Base-by-base conservation (phyloP, 2,888 invertebrate genomes). In the Lasioglossum zephyrum region DNA sequence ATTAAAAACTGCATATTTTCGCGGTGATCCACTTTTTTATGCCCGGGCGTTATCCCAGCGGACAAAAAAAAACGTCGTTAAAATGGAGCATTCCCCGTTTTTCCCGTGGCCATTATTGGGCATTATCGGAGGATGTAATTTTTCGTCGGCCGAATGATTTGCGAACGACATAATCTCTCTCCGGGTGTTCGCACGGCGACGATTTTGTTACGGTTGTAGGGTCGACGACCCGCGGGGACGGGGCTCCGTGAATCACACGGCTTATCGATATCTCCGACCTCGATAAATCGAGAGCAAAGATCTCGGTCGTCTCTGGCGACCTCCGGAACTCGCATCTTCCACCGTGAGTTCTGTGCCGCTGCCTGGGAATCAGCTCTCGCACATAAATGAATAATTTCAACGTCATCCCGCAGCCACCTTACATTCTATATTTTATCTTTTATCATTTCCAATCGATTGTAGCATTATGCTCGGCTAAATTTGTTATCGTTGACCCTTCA, bases 241-340 rank as follows among this genome's bases (percentile, higher is more conserved):
- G 22, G 4, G 47, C 44, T 44, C n/a, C 36, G 78, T 44, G 79
- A 79, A 79, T 88, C 83, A 77, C 77, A 66, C 66, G 77, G 79
- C 79, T 84, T 84, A 75, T 88, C 81, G 84, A 78, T 82, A 89
- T 86, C 88, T 79, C 60, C 79, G 86, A 84, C 88, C 90, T 69
- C 88, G 86, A 90, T 86, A 86, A 87, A 89, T 88, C 81, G 66
- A 80, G 81, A 85, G 79, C 80, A 84, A 82, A 84, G 76, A 79
- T 83, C 72, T 31, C 57, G 41, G 5, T 66, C 41, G 72, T 44
- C 70, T 60, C 31, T 5, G 36, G 69, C 31, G 81, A 44, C 69
- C 69, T 49, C 53, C 47, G 70, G 74, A 74, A 63, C 57, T 76
- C 60, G 57, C 44, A 47, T 57, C 53, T 36, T 47, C 60, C 39